Conservation (phyloP, 30 jellyfish, hydroid and myxozoan genomes). For the Aurelia coerulea region DNA sequence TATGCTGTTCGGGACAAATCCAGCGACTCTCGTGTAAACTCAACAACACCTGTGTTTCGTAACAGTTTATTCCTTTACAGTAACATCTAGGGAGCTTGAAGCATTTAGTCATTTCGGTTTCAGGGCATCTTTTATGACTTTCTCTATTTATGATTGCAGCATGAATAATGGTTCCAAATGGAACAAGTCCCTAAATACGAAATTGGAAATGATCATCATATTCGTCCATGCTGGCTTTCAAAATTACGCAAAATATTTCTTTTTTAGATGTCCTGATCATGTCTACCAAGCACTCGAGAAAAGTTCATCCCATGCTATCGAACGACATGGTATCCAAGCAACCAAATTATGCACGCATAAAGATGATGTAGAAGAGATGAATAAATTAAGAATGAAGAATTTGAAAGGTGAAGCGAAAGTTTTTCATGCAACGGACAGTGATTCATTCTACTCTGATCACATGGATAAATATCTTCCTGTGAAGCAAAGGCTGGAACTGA, state of each 20-base stretch:
- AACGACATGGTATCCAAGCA: constrained; percentile 79
- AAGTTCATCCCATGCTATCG: constrained; percentile 54
- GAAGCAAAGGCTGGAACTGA: constrained; percentile 66
- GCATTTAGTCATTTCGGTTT: no score
- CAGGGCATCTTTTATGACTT: no score
- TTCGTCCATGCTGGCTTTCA: no score
- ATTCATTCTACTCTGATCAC: constrained; percentile 47
- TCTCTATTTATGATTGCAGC: no score
- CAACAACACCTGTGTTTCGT: no score
- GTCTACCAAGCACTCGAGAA: constrained; percentile 35
- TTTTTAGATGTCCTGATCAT: constrained; percentile 87
- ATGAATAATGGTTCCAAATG: no score
- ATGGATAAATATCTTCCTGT: constrained; percentile 82
- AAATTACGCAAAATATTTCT: neutral
- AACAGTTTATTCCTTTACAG: no score
- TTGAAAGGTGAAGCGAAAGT: constrained; percentile 66
- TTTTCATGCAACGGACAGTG: constrained; percentile 76
- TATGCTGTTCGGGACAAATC: no score
- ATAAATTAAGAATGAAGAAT: constrained; percentile 60
- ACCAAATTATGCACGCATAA: constrained; percentile 94
- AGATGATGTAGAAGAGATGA: constrained; percentile 86
- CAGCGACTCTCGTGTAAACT: no score
- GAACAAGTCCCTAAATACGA: no score
- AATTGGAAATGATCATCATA: no score
- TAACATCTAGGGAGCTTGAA: no score